Evolutionary conservation across 2,113 vertebrate genomes (phyloP).

Genomic region (Coryphaenoides rupestris): DNA sequence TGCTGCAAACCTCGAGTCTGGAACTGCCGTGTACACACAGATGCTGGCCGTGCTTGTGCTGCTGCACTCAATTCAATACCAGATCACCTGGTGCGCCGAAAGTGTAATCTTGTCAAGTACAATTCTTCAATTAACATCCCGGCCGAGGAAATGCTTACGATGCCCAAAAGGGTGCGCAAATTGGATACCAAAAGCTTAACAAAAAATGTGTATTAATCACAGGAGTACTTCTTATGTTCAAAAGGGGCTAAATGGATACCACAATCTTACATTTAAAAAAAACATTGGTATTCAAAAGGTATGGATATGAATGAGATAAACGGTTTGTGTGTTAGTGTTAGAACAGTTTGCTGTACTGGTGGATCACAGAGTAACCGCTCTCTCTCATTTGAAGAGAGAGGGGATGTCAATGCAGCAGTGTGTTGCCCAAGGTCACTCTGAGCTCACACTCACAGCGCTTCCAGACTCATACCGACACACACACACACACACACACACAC

Average conservation of each 20-base stretch:
- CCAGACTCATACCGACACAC: not conserved
- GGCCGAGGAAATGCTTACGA: no score
- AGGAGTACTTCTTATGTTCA: no score
- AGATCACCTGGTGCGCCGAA: slow-evolving; percentile 42
- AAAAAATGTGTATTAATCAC: no score
- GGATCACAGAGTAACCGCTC: not conserved
- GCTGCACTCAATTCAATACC: slow-evolving; percentile 31
- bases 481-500: slow-evolving; percentile 8
- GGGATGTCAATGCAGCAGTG: not conserved
- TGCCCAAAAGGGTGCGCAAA: no score
- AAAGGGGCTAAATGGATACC: no score
- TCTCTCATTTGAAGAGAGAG: not conserved
- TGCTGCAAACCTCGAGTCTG: no score
- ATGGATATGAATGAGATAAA: no score
- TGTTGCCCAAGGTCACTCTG: slow-evolving; percentile 3
- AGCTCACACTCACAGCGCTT: no score
- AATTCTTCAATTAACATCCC: slow-evolving; percentile 24
- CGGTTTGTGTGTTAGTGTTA: no score
- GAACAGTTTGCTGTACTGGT: not conserved
- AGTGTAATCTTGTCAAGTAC: slow-evolving; percentile 43
- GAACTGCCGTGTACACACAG: not conserved
- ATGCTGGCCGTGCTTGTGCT: slow-evolving; percentile 41
- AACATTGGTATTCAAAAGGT: no score
- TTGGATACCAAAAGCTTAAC: no score
- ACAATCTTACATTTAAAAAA: no score